These are phyloP conservation scores for Rafetus swinhoei DNA, from an alignment of 2,113 vertebrate genomes.

Conservation along the genomic window DNA sequence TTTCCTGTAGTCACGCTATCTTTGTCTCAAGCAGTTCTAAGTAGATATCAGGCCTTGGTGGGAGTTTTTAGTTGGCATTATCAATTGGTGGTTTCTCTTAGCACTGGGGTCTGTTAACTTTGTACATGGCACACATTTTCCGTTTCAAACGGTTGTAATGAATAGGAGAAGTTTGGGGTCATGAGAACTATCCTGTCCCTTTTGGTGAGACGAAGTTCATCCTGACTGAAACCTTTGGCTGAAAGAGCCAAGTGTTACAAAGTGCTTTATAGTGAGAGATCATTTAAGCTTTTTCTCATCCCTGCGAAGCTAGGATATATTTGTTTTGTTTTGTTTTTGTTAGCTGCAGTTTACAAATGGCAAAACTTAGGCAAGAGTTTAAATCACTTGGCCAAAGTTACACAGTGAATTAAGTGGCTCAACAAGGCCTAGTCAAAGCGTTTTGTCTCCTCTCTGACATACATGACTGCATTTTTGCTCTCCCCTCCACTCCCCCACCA, in stretches of 20 bases:
- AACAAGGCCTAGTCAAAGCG: not conserved
- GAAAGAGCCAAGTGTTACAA: not conserved
- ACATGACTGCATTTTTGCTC: not conserved
- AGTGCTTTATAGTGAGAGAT: not conserved
- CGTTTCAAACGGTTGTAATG: conserved; percentile 41
- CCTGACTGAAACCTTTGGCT: not conserved
- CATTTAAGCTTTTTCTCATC: not conserved
- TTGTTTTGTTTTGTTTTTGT: not conserved
- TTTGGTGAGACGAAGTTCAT: not conserved
- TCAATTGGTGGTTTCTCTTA: not conserved
- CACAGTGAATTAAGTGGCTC: not conserved
- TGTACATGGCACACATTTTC: not conserved
- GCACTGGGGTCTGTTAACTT: not conserved
- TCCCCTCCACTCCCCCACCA: too few species aligned
- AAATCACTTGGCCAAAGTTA: not conserved
- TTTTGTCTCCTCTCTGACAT: not conserved
- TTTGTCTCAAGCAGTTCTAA: conserved; percentile 26
- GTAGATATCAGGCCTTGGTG: not conserved
- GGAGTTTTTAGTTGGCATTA: not conserved
- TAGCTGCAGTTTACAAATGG: not conserved
- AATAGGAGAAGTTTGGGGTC: conserved; percentile 35
- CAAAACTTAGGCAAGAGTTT: not conserved
- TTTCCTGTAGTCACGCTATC: conserved; percentile 32
- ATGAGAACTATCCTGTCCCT: conserved; percentile 46
- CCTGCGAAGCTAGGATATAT: not conserved